A percentile compares a stretch with the other conserved stretches of the same genome.
phyloP scores from a whole-genome alignment of 2,797 vertebrate genomes.

The Petrocephalus schoutedeni region DNA sequence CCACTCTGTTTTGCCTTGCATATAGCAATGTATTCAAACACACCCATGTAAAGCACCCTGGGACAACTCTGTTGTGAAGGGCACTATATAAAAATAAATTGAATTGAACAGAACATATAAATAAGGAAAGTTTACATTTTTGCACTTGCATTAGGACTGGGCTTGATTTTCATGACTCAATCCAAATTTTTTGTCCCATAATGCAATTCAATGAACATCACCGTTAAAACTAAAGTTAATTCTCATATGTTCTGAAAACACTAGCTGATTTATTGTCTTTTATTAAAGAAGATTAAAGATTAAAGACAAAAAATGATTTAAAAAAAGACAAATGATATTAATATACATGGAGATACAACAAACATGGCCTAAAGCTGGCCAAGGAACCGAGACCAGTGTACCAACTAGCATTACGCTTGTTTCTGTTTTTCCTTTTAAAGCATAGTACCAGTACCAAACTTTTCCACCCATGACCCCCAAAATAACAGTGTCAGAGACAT shows the following conservation, averaged over 20 bases:
- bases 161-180: background rate
- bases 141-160: background rate
- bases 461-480: no score
- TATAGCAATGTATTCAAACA: no score
- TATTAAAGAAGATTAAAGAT: background rate
- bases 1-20: no score
- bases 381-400: background rate
- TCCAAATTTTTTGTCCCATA: background rate
- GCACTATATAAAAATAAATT: no score
- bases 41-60: no score
- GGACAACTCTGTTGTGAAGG: no score
- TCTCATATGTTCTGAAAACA: background rate
- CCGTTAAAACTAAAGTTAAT: background rate
- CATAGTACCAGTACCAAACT: no score
- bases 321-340: background rate
- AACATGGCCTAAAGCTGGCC: background rate
- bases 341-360: background rate
- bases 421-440: no score
- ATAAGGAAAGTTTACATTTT: background rate
- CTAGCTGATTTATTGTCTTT: background rate
- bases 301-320: background rate
- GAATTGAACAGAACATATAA: background rate
- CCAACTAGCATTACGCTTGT: background rate
- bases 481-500: no score
- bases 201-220: background rate